Evolutionary conservation across 2,888 invertebrate species (phyloP).

Genomic region (Mythimna vitellina): DNA sequence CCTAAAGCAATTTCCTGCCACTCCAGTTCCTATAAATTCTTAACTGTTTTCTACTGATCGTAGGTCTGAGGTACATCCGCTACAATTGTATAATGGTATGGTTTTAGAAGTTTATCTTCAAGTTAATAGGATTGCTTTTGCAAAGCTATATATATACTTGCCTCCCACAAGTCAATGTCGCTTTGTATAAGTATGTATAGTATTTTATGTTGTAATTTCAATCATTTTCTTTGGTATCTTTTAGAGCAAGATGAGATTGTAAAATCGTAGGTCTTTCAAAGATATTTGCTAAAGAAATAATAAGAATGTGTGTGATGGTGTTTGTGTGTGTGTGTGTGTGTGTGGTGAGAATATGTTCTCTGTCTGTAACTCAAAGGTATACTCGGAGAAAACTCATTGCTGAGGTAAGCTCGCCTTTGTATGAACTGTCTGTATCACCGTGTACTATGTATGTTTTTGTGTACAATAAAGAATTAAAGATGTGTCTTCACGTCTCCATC

Average conservation of each 20-base stretch:
- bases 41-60: conserved; percentile 42
- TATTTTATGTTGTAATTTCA: not conserved
- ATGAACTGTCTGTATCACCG: no score
- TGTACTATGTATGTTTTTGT: no score
- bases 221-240: not conserved
- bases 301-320: no score
- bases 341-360: no score
- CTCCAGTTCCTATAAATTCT: conserved; percentile 34
- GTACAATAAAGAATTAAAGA: no score
- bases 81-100: conserved; percentile 41
- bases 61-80: conserved; percentile 35
- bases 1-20: conserved; percentile 49
- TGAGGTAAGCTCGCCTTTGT: no score
- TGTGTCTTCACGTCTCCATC: no score
- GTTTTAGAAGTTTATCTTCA: conserved; percentile 41
- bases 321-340: no score
- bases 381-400: no score
- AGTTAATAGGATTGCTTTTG: conserved; percentile 51
- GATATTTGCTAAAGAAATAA: not conserved
- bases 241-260: not conserved
- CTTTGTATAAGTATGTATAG: not conserved
- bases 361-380: no score
- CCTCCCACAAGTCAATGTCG: conserved; percentile 19
- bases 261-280: not conserved
- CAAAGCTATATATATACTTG: conserved; percentile 39